phyloP scores from a whole-genome alignment of 2,113 vertebrate species.

The Pseudorasbora parva region DNA sequence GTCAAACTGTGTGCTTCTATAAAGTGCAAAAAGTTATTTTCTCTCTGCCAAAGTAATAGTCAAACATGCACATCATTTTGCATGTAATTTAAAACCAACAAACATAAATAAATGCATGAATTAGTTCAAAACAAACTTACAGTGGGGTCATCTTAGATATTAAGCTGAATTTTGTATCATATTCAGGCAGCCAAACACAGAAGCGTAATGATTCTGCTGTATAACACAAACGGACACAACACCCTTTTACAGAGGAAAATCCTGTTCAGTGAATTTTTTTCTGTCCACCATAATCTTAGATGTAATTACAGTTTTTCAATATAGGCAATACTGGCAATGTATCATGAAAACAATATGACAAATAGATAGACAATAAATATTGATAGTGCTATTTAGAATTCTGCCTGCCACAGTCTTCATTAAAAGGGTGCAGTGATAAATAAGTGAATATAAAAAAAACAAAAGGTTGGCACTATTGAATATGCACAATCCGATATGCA shows the following conservation, averaged over 20 bases:
- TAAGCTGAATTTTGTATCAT: background rate
- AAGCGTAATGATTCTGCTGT: background rate
- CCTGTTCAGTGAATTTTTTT: background rate
- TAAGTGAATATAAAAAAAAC: conserved; percentile 22
- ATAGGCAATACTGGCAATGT: conserved; percentile 19
- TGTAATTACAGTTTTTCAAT: conserved; percentile 5
- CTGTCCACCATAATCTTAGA: background rate
- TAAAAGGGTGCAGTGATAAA: background rate
- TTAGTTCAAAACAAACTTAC: background rate
- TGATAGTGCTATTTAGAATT: conserved; percentile 1
- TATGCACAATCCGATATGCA: background rate
- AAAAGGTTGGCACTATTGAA: background rate
- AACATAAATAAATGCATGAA: background rate
- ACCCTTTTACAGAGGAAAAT: background rate
- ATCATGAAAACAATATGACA: conserved; percentile 35
- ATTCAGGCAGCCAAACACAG: background rate
- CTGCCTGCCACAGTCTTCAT: conserved; percentile 4
- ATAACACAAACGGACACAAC: background rate
- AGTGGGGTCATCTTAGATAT: background rate
- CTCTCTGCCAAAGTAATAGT: background rate
- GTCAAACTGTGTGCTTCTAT: background rate
- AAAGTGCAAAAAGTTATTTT: background rate
- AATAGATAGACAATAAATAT: conserved; percentile 8
- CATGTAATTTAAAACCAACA: background rate
- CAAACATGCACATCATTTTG: background rate